Base-by-base conservation (phyloP, 1,140 invertebrate genomes). In the Daktulosphaira vitifoliae region DNA sequence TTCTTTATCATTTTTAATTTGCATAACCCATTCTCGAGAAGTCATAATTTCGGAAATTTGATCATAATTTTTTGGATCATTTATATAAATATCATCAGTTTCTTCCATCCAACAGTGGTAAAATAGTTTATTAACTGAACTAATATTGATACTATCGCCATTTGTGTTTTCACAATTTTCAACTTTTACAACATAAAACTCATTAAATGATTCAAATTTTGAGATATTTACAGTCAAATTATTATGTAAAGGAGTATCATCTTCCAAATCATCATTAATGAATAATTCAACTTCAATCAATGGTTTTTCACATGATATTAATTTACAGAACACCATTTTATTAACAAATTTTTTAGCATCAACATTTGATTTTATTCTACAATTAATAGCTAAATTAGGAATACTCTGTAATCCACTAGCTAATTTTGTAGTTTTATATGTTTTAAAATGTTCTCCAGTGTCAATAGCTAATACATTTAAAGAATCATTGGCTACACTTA, bases 321-420 rank as follows among this genome's bases (percentile, higher is more conserved):
- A 22, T 9, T 29, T 59, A 59, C 54, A 59, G n/a, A 7, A 5
- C 16, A 59, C 39, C 18, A 18, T 11, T 44, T 46, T 59, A 9
- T 59, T 59, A 16, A 59, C 7, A 26, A 42, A n/a, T 59, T 25
- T 16, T 18, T 59, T 20, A 25, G 42, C 9, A n/a, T 59, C 9
- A 16, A 44, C 9, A 59, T 59, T 59, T 6, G 38, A 25, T 1
- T 42, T 9, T 0, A 44, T 38, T 44, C 11, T 22, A 46, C 54
- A 59, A 16, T 4, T 37, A 2, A 59, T 11, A 5, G 54, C 54
- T 26, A 37, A 44, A 44, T 59, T 59, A 18, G 54, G 54, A 25
- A 59, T 59, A 20, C 42, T 59, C 5, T 59, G 54, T 13, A 59
- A 42, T 59, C 42, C 38, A 44, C 54, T 59, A 18, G 25, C 23